Conservation (phyloP, 30 jellyfish, hydroid and myxozoan genomes). For the Aurelia sp. region DNA sequence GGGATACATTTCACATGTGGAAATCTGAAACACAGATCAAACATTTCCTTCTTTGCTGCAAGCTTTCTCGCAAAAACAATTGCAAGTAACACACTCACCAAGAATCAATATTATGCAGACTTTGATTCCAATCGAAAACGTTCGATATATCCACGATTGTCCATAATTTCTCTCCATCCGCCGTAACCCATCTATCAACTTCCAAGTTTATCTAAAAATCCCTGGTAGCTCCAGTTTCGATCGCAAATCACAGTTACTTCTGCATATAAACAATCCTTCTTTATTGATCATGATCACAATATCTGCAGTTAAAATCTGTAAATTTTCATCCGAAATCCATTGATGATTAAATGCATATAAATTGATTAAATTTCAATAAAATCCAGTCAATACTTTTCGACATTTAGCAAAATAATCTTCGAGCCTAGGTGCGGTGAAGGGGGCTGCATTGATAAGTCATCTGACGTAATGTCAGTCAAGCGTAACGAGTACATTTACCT, state of each 20-base stretch:
- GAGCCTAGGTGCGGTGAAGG: constrained; percentile 71
- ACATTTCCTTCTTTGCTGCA: too few relatives aligned
- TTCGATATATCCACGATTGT: constrained; percentile 62
- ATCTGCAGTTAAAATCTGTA: too few relatives aligned
- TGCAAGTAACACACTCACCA: constrained; percentile 19
- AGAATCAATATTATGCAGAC: background rate
- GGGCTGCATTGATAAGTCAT: constrained; percentile 47
- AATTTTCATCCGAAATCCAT: too few relatives aligned
- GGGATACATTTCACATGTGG: too few relatives aligned
- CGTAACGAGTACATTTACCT: constrained; percentile 78
- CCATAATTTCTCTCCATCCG: constrained; percentile 77
- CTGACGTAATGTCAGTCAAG: constrained; percentile 76
- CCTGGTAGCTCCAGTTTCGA: too few relatives aligned
- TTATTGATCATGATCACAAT: too few relatives aligned
- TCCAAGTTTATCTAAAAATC: background rate
- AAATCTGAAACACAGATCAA: too few relatives aligned
- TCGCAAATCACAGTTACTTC: too few relatives aligned
- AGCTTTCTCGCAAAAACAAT: too few relatives aligned
- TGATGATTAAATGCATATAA: background rate
- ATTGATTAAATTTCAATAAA: background rate
- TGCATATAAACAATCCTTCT: too few relatives aligned
- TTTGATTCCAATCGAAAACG: constrained; percentile 24
- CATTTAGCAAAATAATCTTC: background rate
- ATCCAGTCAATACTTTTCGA: background rate
- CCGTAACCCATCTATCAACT: constrained; percentile 49